phyloP scores from a whole-genome alignment of 2,113 vertebrate species.

The Rhea americana region DNA sequence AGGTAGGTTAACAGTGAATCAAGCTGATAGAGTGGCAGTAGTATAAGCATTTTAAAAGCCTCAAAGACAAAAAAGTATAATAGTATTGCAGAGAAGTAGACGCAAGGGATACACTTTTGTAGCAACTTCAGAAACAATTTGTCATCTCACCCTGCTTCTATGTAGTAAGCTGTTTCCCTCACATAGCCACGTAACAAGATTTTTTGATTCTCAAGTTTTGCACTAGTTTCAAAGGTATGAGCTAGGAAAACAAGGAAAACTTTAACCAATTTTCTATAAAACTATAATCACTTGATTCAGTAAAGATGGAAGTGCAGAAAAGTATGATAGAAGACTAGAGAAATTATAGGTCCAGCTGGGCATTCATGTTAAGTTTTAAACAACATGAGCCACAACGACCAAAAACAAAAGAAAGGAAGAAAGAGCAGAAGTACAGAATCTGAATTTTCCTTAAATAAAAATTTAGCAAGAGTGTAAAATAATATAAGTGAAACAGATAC shows the following conservation, averaged over 20 bases:
- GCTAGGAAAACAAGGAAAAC: neutral
- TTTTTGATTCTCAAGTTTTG: neutral
- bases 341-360: neutral
- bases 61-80: neutral
- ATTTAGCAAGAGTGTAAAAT: neutral
- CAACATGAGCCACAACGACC: neutral
- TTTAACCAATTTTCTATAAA: neutral
- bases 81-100: neutral
- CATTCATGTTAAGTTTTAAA: neutral
- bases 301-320: neutral
- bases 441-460: neutral
- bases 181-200: neutral
- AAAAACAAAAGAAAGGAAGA: neutral
- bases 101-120: neutral
- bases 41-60: neutral
- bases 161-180: neutral
- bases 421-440: neutral
- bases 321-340: neutral
- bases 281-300: neutral
- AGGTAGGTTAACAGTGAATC: neutral
- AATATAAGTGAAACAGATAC: neutral
- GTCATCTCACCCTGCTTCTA: neutral
- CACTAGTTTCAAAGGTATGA: neutral
- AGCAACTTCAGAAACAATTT: neutral
- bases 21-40: neutral